A percentile compares a stretch with the other conserved stretches of the same genome.
Conservation (phyloP, 2,888 invertebrate genomes). For the Eupithecia abbreviata region DNA sequence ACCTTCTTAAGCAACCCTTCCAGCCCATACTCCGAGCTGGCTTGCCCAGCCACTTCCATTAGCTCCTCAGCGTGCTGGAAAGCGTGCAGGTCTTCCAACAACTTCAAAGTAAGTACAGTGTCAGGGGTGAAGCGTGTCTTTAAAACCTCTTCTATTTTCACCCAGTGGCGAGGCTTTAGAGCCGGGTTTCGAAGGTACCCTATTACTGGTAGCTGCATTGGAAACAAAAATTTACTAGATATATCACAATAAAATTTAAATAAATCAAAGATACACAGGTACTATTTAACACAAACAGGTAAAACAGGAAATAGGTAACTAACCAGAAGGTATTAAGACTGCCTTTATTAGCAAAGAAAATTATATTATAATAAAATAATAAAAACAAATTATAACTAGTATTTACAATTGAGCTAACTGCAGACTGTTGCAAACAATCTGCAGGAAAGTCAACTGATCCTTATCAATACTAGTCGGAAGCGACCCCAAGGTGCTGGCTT, state of each 20-base stretch:
- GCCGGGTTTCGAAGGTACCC: conserved; percentile 91
- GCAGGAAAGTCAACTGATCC: too few relatives aligned
- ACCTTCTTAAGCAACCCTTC: conserved; percentile 91
- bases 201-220: conserved; percentile 87
- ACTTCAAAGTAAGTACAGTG: conserved; percentile 85
- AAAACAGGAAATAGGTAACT: background rate
- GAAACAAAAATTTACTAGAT: background rate
- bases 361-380: too few relatives aligned
- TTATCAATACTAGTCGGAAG: too few relatives aligned
- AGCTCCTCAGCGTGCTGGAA: conserved; percentile 89
- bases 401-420: too few relatives aligned
- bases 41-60: conserved; percentile 93
- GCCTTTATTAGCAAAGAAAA: too few relatives aligned
- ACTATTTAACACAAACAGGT: background rate
- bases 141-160: conserved; percentile 89
- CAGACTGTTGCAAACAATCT: too few relatives aligned
- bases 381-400: too few relatives aligned
- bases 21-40: conserved; percentile 93
- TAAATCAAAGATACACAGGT: background rate
- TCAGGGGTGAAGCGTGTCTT: conserved; percentile 89
- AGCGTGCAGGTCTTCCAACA: conserved; percentile 88
- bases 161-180: conserved; percentile 92
- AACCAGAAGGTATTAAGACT: background rate
- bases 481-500: too few relatives aligned
- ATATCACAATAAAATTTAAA: background rate